Evolutionary conservation across 2,113 vertebrate species (phyloP), one percentile per base, ranked within the genome.

Genomic region (Pavo muticus): DNA sequence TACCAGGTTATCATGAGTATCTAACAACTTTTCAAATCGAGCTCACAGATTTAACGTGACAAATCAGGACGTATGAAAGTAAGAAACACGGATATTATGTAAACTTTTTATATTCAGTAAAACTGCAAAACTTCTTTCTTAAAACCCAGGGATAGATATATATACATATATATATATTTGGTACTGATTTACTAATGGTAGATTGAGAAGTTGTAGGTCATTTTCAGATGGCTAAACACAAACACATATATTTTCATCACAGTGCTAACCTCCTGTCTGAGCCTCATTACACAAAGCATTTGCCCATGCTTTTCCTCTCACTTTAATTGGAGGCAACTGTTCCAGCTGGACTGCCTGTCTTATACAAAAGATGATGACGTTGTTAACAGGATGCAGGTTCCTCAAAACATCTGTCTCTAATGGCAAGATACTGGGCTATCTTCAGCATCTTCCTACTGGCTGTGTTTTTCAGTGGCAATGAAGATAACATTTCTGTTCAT

Each of bases 351-450:
- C 83, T 75, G 69, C 10, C 30, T 96, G 61, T 64, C 40, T 87
- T 69, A 71, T 24, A 25, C 57, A 78, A 61, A 84, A 65, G 56
- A 90, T 32, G 57, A 75, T 75, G 82, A 84, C 6, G 0, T n/a
- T 80, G 42, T 60, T 91, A 86, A 74, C 76, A 94, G 90, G 88
- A 88, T 78, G 78, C 30, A 57, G 76, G 75, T 52, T 85, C 68
- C 94, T 87, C 84, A 50, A 91, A 69, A 79, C 90, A 93, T 95
- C 94, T 94, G 91, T 48, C 40, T 81, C 42, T 90, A 95, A 88
- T 61, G 60, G 40, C 76, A 88, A 94, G 60, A 64, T 65, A 13
- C 21, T 83, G 61, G 74, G 14, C 56, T 80, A 24, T 78, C 82
- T 94, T 92, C 87, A 60, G 16, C 10, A 27, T 80, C 52, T 87